Evolutionary conservation across 2,113 vertebrate genomes (phyloP).

Genomic region (Typhlomys cinereus): DNA sequence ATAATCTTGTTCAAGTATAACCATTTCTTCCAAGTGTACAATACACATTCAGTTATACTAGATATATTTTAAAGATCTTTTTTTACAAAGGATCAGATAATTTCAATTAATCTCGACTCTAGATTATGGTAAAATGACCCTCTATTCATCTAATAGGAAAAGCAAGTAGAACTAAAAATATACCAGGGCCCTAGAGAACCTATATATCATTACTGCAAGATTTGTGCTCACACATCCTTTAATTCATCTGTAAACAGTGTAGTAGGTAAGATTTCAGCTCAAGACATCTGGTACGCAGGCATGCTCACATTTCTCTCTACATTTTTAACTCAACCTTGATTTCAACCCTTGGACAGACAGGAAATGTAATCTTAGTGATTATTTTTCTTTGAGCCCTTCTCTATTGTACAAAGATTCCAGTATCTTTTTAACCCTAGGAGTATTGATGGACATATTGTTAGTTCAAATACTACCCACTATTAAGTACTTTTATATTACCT

Average conservation of each 20-base stretch:
- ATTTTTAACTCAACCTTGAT: constrained; percentile 17
- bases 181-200: rapidly evolving
- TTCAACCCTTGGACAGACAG: not conserved
- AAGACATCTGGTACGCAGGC: not conserved
- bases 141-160: not conserved
- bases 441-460: not conserved
- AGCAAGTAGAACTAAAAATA: not conserved
- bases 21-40: not conserved
- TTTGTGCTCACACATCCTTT: not conserved
- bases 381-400: not conserved
- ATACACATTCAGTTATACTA: not conserved
- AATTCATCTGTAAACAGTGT: not conserved
- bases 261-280: not conserved
- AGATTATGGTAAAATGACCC: not conserved
- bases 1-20: not conserved
- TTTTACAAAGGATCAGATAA: not conserved
- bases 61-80: constrained; percentile 10
- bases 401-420: not conserved
- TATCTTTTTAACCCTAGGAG: not conserved
- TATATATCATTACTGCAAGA: too few relatives aligned
- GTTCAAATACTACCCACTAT: not conserved
- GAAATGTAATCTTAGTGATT: not conserved
- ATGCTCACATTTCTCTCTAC: not conserved
- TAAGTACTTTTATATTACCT: not conserved
- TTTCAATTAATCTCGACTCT: not conserved